These are phyloP conservation scores for Heterohyrax brucei DNA, from an alignment of 2,797 vertebrate species.

Conservation along the genomic window DNA sequence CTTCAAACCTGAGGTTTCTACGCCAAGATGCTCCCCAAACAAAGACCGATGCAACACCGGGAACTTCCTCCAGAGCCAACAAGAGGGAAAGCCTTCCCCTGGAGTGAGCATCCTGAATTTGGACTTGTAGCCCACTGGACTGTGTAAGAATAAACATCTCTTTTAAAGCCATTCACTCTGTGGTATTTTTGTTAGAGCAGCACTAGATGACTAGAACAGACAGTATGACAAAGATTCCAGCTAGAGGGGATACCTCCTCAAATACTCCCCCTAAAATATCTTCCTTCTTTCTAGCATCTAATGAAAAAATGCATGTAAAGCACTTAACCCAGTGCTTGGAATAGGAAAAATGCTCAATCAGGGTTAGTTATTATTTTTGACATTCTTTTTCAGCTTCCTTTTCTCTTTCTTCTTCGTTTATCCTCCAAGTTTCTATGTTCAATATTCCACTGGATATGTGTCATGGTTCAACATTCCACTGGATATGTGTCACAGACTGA, in stretches of 20 bases:
- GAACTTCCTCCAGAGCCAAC: no score
- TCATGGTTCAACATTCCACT: not conserved
- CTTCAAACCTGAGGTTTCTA: no score
- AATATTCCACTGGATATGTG: not conserved
- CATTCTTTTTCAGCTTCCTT: not conserved
- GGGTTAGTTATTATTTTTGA: not conserved
- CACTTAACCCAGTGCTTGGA: not conserved
- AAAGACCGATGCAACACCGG: no score
- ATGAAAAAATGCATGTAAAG: not conserved
- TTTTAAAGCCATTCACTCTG: no score
- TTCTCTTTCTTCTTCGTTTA: not conserved
- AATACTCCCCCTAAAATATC: not conserved
- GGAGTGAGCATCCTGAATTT: no score
- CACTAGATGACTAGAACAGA: no score
- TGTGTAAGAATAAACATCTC: no score
- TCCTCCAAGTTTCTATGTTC: not conserved
- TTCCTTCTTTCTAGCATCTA: not conserved
- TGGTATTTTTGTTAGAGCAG: no score
- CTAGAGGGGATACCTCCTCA: not conserved
- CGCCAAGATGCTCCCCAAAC: no score
- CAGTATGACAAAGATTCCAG: not conserved
- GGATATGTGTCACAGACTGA: not conserved
- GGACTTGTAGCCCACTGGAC: no score
- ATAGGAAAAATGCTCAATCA: not conserved
- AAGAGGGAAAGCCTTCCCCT: no score